A percentile compares a stretch with the other conserved stretches of the same genome.
phyloP scores from a whole-genome alignment of 2,888 invertebrate genomes.

The Tinea pellionella region DNA sequence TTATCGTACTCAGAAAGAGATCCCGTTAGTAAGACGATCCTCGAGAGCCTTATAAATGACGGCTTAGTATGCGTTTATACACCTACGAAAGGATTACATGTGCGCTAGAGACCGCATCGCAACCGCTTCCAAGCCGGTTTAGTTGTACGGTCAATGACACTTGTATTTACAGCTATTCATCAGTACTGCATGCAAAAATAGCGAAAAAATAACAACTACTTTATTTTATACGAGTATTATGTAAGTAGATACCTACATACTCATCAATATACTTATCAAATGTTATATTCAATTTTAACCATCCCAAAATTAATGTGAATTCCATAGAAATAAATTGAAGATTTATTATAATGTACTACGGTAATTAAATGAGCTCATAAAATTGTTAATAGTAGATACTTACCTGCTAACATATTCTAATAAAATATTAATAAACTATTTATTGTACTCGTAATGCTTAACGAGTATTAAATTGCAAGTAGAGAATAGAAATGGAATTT shows the following conservation, averaged over 20 bases:
- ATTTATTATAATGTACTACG: too few relatives aligned
- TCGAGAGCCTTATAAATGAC: conserved; percentile 31
- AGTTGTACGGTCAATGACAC: conserved; percentile 10
- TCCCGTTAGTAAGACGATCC: conserved; percentile 10
- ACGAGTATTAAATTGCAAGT: not conserved
- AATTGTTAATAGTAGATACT: too few relatives aligned
- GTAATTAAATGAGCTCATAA: too few relatives aligned
- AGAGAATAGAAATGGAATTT: not conserved
- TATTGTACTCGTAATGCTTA: not conserved
- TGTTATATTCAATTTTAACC: too few relatives aligned
- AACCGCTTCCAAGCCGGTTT: conserved; percentile 2
- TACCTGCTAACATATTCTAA: not conserved
- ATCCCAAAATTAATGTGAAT: too few relatives aligned
- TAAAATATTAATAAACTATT: not conserved
- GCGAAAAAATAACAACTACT: not conserved
- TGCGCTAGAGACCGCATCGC: conserved; percentile 6
- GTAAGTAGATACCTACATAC: too few relatives aligned
- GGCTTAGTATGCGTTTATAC: conserved; percentile 19
- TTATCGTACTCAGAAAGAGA: not conserved
- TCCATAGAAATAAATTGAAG: too few relatives aligned
- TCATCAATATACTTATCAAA: too few relatives aligned
- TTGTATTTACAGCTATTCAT: conserved; percentile 11
- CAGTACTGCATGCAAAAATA: conserved; percentile 11
- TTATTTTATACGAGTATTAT: not conserved
- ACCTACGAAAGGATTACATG: conserved; percentile 10